A percentile compares a stretch with the other conserved stretches of the same genome.
Conservation (phyloP, 2,888 invertebrate genomes). For the Craniophora ligustri region DNA sequence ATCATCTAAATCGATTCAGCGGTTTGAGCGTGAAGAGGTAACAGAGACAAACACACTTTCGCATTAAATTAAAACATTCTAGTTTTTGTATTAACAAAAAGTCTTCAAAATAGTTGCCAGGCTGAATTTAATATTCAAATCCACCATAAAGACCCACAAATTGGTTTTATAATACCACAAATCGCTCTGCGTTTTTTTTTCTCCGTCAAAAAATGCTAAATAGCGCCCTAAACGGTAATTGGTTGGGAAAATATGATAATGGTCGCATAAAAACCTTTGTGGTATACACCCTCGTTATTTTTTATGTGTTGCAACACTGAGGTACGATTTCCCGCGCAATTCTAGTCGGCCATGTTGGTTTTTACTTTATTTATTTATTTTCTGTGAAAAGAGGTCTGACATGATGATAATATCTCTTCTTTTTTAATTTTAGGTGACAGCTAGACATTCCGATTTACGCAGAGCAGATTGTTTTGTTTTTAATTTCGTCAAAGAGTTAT, state of each 20-base stretch:
- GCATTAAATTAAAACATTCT: background rate
- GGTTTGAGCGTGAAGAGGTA: too few relatives aligned
- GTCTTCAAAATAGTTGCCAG: slow-evolving; percentile 29
- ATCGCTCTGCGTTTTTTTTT: slow-evolving; percentile 54
- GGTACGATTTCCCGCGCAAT: slow-evolving; percentile 69
- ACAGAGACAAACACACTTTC: too few relatives aligned
- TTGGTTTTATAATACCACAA: slow-evolving; percentile 58
- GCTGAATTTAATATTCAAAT: slow-evolving; percentile 46
- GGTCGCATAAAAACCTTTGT: slow-evolving; percentile 77
- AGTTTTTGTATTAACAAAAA: slow-evolving; percentile 1
- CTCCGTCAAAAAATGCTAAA: slow-evolving; percentile 74
- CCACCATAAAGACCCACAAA: slow-evolving; percentile 41
- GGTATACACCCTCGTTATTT: slow-evolving; percentile 76
- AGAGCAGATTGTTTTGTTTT: too few relatives aligned
- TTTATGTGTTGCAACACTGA: slow-evolving; percentile 64
- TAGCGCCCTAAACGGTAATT: slow-evolving; percentile 75
- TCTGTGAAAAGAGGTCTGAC: slow-evolving; percentile 40
- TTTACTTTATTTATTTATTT: slow-evolving; percentile 54
- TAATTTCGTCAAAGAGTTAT: too few relatives aligned
- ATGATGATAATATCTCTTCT: slow-evolving; percentile 19
- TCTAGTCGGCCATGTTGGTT: slow-evolving; percentile 68
- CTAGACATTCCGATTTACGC: background rate
- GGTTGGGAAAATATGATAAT: slow-evolving; percentile 83
- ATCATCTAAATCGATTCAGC: too few relatives aligned
- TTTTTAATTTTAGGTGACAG: slow-evolving; percentile 12